phyloP scores from a whole-genome alignment of 2,797 vertebrate genomes.

The Sus cebifrons region DNA sequence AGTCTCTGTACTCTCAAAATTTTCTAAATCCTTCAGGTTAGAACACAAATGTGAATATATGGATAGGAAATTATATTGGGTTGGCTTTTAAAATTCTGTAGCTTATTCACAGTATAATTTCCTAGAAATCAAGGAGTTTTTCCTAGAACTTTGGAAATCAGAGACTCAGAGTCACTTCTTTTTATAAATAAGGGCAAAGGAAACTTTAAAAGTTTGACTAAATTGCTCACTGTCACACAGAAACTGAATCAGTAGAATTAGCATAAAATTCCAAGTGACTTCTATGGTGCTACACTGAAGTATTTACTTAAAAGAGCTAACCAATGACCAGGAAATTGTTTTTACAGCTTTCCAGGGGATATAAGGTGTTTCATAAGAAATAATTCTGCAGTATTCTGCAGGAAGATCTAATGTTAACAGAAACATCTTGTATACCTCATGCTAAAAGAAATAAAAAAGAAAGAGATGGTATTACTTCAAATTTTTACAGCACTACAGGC shows the following conservation, averaged over 20 bases:
- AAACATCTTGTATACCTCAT: neutral
- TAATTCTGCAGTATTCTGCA: neutral
- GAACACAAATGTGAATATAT: neutral
- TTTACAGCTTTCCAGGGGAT: neutral
- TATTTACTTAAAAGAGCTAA: neutral
- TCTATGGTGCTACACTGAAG: neutral
- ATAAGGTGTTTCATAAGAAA: neutral
- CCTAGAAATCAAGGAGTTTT: too few relatives aligned
- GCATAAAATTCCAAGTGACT: neutral
- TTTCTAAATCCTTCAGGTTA: neutral
- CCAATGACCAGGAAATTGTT: neutral
- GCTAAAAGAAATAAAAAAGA: neutral
- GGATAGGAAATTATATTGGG: neutral
- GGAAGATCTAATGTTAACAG: neutral
- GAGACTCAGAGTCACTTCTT: neutral
- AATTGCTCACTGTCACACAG: neutral
- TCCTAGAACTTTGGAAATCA: neutral
- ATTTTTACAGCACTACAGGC: neutral
- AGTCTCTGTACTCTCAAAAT: neutral
- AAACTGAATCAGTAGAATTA: neutral
- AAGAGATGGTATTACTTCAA: neutral
- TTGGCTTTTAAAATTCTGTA: neutral
- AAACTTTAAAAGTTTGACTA: neutral
- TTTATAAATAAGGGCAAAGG: neutral
- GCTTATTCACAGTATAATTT: neutral